Evolutionary conservation across 2,113 vertebrate species (phyloP), one percentile per base, ranked within the genome.

Genomic region (Elanus axillaris): DNA sequence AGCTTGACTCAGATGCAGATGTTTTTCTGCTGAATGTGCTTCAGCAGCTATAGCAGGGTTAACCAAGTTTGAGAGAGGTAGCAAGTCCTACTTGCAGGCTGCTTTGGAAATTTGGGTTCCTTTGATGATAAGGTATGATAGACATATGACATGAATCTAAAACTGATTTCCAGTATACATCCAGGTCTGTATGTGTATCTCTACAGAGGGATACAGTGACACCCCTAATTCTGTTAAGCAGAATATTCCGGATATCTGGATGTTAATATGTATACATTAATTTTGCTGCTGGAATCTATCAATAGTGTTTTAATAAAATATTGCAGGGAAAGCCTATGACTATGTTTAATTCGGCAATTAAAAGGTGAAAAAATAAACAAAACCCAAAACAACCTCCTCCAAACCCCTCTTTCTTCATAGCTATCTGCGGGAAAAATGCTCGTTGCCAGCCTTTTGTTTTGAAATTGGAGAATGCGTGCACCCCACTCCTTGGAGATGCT

Each of bases 1-100:
- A 67, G 52, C 15, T 12, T 0, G 0, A 16, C 16, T 55, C 3
- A 2, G 38, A 38, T 86, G 52, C 25, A 73, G 60, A 34, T 16
- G 5, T 72, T 88, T 55, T n/a, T 5, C 20, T 92, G 43, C 34
- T 67, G 32, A 32, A 19, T 22, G 27, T 66, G 16, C 50, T 27
- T 90, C 38, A 67, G 74, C 66, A 76, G 74, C 25, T 53, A 1
- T 9, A 31, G 45, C 38, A 78, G 48, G 16, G 13, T 60, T 66
- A 56, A 67, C 22, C 23, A 13, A 6, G 4, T 42, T 32, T 27
- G 63, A 58, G 78, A 22, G 43, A 29, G 11, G 6, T 2, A 34
- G 25, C 3, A 7, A 76, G 31, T 68, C 45, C 38, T 62, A 25
- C 5, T 58, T 40, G 17, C 34, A 66, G 18, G 4, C 26, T 81